A percentile compares a stretch with the other conserved stretches of the same genome.
These are phyloP conservation scores for Porphyrio hochstetteri DNA, from an alignment of 2,113 vertebrate genomes.

Conservation along the genomic window DNA sequence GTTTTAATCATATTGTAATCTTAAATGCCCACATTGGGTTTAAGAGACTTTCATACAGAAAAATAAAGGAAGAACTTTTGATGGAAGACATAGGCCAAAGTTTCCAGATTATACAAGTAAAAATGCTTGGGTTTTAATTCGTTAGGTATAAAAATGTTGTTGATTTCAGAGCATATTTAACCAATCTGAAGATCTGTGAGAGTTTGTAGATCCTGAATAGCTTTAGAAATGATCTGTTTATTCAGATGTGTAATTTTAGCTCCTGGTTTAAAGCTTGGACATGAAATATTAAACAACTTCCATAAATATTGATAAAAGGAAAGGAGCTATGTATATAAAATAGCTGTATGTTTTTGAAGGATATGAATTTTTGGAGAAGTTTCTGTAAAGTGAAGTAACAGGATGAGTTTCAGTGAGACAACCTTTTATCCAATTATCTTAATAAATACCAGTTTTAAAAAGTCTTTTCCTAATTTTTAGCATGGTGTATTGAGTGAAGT, in stretches of 20 bases:
- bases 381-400: not conserved
- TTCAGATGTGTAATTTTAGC: slow-evolving; percentile 7
- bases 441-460: not conserved
- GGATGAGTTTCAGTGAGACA: not conserved
- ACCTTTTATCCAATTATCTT: not conserved
- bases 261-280: not conserved
- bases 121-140: not conserved
- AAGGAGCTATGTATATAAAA: not conserved
- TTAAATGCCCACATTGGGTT: not conserved
- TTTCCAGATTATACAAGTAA: not conserved
- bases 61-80: not conserved
- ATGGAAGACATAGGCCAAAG: not conserved
- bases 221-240: not conserved
- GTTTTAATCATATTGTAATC: not conserved
- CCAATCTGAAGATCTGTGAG: not conserved
- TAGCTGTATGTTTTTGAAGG: not conserved
- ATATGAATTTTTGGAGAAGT: not conserved
- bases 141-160: not conserved
- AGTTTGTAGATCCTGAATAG: not conserved
- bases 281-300: not conserved
- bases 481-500: not conserved
- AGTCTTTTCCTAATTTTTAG: not conserved
- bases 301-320: not conserved
- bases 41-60: not conserved
- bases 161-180: not conserved